Conservation (phyloP, 1,140 invertebrate genomes). For the Rhopalosiphum maidis region DNA sequence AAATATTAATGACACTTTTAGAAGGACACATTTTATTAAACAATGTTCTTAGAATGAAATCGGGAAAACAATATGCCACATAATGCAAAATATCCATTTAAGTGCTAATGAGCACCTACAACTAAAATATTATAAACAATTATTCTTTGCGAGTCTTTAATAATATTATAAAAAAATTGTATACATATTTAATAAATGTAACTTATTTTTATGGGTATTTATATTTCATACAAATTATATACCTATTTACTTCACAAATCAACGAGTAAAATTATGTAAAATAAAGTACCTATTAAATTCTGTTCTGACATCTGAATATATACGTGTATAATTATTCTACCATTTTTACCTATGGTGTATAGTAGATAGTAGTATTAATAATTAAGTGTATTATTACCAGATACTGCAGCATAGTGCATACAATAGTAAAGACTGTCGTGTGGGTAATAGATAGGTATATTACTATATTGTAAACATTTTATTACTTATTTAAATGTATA, state of each 20-base stretch:
- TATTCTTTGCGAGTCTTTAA: neutral
- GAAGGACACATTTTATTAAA: constrained; percentile 19
- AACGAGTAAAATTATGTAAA: neutral
- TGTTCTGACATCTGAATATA: neutral
- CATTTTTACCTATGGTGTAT: too few relatives aligned
- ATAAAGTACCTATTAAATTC: neutral
- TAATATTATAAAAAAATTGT: neutral
- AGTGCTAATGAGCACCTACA: neutral
- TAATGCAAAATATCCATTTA: neutral
- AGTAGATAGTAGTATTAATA: too few relatives aligned
- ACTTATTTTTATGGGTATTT: neutral
- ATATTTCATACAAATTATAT: neutral
- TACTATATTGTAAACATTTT: neutral
- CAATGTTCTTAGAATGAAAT: neutral
- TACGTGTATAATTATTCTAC: neutral
- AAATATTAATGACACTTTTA: neutral
- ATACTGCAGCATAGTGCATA: too few relatives aligned
- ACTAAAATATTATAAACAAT: neutral
- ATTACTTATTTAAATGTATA: neutral
- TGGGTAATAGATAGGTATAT: neutral
- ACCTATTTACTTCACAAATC: neutral
- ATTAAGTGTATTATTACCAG: neutral
- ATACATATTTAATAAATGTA: neutral
- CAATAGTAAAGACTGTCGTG: neutral
- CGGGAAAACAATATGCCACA: neutral